Evolutionary conservation across 2,888 invertebrate species (phyloP).

Genomic region (Eustalomyia histrio): DNA sequence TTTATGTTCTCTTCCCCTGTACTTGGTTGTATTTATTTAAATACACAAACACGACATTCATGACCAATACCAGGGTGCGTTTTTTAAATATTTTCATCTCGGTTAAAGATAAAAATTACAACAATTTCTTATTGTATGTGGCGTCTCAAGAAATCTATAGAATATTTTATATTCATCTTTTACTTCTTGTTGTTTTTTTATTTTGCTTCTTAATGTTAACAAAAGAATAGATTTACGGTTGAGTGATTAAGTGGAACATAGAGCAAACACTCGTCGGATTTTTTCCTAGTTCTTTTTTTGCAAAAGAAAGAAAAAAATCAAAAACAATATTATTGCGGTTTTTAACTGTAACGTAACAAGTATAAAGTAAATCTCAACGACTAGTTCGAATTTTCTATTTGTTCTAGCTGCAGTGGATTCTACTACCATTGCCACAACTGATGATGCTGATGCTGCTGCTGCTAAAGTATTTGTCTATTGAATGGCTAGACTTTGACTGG

Average conservation of each 20-base stretch:
- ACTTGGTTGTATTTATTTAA: conserved; percentile 16
- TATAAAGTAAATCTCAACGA: conserved; percentile 46
- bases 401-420: neutral
- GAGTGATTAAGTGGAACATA: conserved; percentile 75
- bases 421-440: conserved; percentile 35
- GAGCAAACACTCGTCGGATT: conserved; percentile 45
- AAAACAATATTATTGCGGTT: conserved; percentile 55
- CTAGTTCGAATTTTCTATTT: conserved; percentile 18
- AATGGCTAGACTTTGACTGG: conserved; percentile 60
- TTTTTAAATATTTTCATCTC: conserved; percentile 19
- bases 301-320: conserved; percentile 37
- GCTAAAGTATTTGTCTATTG: conserved; percentile 17
- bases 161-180: conserved; percentile 18
- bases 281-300: conserved; percentile 8
- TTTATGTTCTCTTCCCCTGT: neutral
- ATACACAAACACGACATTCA: conserved; percentile 30
- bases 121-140: conserved; percentile 35
- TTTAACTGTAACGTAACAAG: conserved; percentile 49
- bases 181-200: conserved; percentile 15
- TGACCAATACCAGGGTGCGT: conserved; percentile 41
- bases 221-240: conserved; percentile 76
- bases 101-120: conserved; percentile 4
- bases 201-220: conserved; percentile 28
- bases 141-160: conserved; percentile 41
- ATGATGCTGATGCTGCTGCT: neutral